Base-by-base conservation (phyloP, 2,888 invertebrate genomes). In the Orthosia gothica region DNA sequence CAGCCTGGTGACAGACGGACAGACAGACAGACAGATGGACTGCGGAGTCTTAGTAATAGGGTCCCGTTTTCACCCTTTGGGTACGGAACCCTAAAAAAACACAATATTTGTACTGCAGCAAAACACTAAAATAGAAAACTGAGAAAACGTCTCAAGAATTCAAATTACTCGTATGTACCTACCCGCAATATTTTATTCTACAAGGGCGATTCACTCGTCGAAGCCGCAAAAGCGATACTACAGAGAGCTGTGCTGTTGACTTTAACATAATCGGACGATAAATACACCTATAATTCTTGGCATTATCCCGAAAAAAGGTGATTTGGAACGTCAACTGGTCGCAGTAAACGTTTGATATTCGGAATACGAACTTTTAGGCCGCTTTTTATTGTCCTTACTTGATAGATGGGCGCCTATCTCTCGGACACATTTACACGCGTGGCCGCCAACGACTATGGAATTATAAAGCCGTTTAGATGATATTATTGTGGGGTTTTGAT, bases 211-310 rank as follows among this genome's bases (percentile, higher is more conserved):
- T 71, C 69, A 58, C 61, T 82, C 75, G 67, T 62, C 52, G 70
- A 74, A 71, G 20, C 62, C 71, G 47, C 58, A 76, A 61, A 72
- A 78, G 16, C 76, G 59, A 79, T 81, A 81, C 81, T 68, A 70
- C 32, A 73, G 62, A 82, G 70, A 69, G 45, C 62, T 52, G 40
- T 12, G 52, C 59, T 77, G 75, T 84, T 77, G 79, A 84, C 74
- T 86, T 88, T 86, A 81, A 74, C 87, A 86, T 86, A 86, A 86
- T 84, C 79, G 58, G 65, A 77, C 87, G 63, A 82, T 86, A 88
- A 86, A 88, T 86, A 86, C 69, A 74, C 79, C 71, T 81, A 86
- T 86, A 86, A 86, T 81, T 86, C 88, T 76, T n/a, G 52, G 76
- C 13, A 86, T 86, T 86, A 86, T 86, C 88, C 84, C 68, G 65